These are phyloP conservation scores for Hypolimnas misippus DNA, from an alignment of 2,888 invertebrate genomes.

Conservation along the genomic window DNA sequence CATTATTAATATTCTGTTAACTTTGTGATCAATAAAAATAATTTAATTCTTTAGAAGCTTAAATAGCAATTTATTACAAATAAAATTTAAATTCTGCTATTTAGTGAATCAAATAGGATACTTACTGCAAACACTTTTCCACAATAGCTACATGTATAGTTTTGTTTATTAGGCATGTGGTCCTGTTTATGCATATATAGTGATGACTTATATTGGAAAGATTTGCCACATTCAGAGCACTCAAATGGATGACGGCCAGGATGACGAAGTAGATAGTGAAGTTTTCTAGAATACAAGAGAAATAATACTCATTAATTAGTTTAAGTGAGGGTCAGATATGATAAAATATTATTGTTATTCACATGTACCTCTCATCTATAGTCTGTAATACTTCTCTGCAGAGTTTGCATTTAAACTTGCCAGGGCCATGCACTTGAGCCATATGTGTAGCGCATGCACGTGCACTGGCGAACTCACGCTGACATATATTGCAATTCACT, in stretches of 20 bases:
- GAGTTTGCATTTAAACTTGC: conserved; percentile 77
- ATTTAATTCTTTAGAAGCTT: no score
- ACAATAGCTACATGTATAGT: conserved; percentile 75
- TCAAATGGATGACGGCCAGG: conserved; percentile 79
- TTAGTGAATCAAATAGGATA: no score
- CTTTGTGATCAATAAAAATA: no score
- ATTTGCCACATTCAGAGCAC: conserved; percentile 80
- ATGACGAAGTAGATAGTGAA: conserved; percentile 80
- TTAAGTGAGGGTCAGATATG: no score
- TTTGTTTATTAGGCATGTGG: conserved; percentile 70
- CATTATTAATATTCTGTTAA: no score
- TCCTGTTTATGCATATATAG: conserved; percentile 82
- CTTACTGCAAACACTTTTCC: conserved; percentile 79
- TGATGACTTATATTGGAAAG: conserved; percentile 83
- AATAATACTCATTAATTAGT: no score
- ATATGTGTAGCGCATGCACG: conserved; percentile 70
- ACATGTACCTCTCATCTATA: conserved; percentile 74
- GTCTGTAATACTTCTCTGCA: conserved; percentile 73
- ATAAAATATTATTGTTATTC: not conserved
- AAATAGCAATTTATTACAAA: no score
- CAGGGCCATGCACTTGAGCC: conserved; percentile 71
- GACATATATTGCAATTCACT: conserved; percentile 59
- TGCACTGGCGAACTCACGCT: conserved; percentile 63
- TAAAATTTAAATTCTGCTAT: no score
- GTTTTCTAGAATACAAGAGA: conserved; percentile 62